A percentile compares a stretch with the other conserved stretches of the same genome.
Evolutionary conservation across 2,888 invertebrate species (phyloP).

Genomic region (Thysanoteuthis rhombus): DNA sequence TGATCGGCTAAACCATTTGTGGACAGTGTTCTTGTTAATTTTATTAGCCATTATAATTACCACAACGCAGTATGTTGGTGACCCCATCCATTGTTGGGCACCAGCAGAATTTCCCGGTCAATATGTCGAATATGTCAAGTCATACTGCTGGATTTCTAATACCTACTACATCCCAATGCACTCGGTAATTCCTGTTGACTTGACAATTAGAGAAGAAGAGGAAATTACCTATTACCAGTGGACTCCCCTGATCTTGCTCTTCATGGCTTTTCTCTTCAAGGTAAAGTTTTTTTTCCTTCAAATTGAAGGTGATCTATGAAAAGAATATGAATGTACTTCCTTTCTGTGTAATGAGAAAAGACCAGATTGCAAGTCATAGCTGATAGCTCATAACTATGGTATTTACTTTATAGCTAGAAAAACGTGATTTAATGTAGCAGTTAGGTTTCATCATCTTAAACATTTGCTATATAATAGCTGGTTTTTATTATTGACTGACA

Average conservation of each 20-base stretch:
- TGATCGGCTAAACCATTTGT: constrained; percentile 33
- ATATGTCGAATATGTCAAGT: constrained; percentile 32
- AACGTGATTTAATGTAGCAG: no score
- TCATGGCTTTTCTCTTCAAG: constrained; percentile 50
- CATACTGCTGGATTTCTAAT: constrained; percentile 35
- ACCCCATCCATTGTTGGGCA: constrained; percentile 35
- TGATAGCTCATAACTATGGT: neutral
- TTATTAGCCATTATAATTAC: constrained; percentile 33
- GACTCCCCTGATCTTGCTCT: constrained; percentile 37
- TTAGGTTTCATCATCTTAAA: no score
- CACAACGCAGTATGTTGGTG: constrained; percentile 34
- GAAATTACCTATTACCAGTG: constrained; percentile 35
- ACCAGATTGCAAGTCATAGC: neutral
- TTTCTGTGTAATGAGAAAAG: neutral
- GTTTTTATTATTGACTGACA: no score
- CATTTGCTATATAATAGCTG: no score
- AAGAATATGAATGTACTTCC: neutral
- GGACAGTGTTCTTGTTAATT: constrained; percentile 33
- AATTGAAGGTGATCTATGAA: neutral
- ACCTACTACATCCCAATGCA: constrained; percentile 35
- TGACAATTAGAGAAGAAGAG: neutral
- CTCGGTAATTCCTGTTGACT: constrained; percentile 27
- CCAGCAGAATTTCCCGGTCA: constrained; percentile 34
- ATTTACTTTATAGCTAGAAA: no score
- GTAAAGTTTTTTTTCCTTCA: neutral